Evolutionary conservation across 2,797 vertebrate genomes (phyloP), one percentile per base, ranked within the genome.

Genomic region (Eutrigla gurnardus): DNA sequence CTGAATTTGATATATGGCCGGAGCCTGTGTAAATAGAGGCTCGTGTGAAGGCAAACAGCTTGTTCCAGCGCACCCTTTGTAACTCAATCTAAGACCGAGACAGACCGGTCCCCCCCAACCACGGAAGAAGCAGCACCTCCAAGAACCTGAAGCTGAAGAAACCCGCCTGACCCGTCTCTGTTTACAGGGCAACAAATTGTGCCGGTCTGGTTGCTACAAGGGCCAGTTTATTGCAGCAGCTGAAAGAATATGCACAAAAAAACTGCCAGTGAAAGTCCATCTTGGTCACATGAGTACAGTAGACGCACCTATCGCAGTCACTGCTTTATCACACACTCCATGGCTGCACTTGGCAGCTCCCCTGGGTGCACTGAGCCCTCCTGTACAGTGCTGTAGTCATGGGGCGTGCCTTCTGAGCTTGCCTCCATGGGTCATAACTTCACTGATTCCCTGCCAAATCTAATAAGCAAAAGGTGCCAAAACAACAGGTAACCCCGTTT

Each of bases 11-110:
- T 87, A 73, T 87, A 91, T 82, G 78, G 64, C 77, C 59, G 42
- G 47, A 81, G 88, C 77, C 90, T 92, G 90, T 83, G 93, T 92
- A 93, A 94, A 94, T 88, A 93, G 69, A 91, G 77, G 79, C 86
- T 92, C 79, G 35, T 83, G 80, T 91, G 80, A 89, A 90, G 75
- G 81, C 82, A 84, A 89, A 89, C 86, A 88, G 84, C 83, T 88
- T 86, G 70, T 82, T 81, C 77, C 70, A 80, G 81, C n/a, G 57
- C 73, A 80, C 73, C 76, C 55, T 2, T 65, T 89, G 93, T 89
- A 93, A 94, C 61, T 82, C 55, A 81, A 93, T 91, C 86, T 82
- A 61, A 63, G 77, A 80, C 58, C 65, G 70, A 85, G 74, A 79
- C 69, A 58, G 71, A 54, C 35, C 1, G 18, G 65, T 52, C 62